These are phyloP conservation scores for Fulica atra DNA, from an alignment of 2,113 vertebrate genomes.

Conservation along the genomic window DNA sequence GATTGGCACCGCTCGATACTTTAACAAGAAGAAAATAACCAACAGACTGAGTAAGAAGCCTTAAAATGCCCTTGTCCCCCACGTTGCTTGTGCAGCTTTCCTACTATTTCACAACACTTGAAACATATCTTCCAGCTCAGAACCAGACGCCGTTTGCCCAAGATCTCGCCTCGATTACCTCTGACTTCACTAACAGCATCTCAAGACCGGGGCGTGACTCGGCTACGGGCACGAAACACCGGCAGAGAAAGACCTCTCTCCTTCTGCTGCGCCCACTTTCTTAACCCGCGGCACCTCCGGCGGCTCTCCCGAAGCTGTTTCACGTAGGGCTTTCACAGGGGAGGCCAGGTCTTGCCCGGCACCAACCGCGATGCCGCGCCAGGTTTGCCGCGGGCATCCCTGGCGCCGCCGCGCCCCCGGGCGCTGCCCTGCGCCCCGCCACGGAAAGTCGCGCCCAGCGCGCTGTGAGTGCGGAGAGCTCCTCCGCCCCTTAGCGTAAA, in stretches of 20 bases:
- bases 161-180: background rate
- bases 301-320: background rate
- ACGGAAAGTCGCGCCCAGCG: background rate
- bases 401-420: background rate
- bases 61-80: too few relatives aligned
- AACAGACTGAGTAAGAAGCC: background rate
- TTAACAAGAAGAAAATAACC: rapidly evolving
- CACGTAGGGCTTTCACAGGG: rapidly evolving
- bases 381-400: too few relatives aligned
- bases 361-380: background rate
- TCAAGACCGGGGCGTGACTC: rapidly evolving
- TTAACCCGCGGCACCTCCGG: too few relatives aligned
- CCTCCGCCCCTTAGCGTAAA: background rate
- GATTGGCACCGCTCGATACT: background rate
- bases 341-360: background rate
- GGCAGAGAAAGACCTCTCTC: rapidly evolving
- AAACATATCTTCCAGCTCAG: background rate
- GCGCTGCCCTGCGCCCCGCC: background rate
- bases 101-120: background rate
- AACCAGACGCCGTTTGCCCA: background rate
- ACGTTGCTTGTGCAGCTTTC: background rate
- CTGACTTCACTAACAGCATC: rapidly evolving
- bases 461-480: rapidly evolving
- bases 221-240: rapidly evolving
- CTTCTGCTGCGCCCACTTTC: background rate